Evolutionary conservation across 2,113 vertebrate species (phyloP).

Genomic region (Mus pahari): DNA sequence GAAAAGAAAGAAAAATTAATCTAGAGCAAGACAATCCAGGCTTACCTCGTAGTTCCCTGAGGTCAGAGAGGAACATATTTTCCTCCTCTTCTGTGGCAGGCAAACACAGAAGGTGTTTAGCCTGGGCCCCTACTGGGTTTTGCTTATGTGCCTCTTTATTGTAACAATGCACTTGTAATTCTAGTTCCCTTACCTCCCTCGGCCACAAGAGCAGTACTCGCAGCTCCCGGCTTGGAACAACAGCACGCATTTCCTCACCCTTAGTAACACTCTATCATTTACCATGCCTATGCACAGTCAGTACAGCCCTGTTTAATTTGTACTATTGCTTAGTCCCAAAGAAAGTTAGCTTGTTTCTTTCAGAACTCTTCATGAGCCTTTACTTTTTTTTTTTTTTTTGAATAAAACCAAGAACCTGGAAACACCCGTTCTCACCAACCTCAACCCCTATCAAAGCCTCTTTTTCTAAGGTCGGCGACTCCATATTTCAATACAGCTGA

Average conservation of each 20-base stretch:
- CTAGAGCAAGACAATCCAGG: background rate
- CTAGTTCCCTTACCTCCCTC: background rate
- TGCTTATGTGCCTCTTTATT: background rate
- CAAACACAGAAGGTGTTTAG: no score
- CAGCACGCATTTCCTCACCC: no score
- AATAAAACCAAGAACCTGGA: background rate
- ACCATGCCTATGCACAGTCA: background rate
- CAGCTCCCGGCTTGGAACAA: background rate
- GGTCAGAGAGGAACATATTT: background rate
- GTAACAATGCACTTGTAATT: background rate
- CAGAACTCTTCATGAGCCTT: background rate
- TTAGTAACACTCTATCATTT: background rate
- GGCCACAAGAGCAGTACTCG: no score
- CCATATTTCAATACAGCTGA: no score
- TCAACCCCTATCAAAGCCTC: background rate
- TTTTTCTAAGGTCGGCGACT: background rate
- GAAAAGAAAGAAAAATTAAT: no score
- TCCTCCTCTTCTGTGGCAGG: background rate
- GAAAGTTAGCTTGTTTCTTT: background rate
- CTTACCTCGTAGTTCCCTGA: background rate
- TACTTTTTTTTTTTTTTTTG: background rate
- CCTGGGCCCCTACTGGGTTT: background rate
- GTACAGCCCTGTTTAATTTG: background rate
- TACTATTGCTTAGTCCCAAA: background rate
- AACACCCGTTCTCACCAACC: background rate